phyloP scores from a whole-genome alignment of 1,140 invertebrate species.

The Lamellibrachia luymesi region DNA sequence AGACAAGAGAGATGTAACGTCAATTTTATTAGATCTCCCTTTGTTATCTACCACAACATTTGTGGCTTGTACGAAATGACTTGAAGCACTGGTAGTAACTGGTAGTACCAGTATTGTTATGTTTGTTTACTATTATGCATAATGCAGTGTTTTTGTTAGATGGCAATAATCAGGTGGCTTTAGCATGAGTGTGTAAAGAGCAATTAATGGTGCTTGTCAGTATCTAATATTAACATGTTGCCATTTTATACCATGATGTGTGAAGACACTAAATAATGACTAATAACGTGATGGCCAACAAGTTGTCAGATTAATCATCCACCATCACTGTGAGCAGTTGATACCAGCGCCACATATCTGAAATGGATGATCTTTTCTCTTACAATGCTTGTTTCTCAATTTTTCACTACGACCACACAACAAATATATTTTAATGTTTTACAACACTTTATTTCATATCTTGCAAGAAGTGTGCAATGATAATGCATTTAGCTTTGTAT shows the following conservation, averaged over 20 bases:
- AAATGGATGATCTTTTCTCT: neutral
- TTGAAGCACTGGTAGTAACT: neutral
- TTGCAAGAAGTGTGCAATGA: neutral
- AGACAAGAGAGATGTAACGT: neutral
- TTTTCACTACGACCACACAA: neutral
- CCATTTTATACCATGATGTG: neutral
- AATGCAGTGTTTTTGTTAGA: slow-evolving; percentile 1
- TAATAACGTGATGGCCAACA: neutral
- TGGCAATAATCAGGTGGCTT: neutral
- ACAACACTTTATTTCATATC: neutral
- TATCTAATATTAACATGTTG: neutral
- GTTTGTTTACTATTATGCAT: neutral
- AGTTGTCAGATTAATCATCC: neutral
- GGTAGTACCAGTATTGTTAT: neutral
- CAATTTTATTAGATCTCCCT: neutral
- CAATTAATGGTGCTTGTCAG: neutral
- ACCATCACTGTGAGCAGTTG: neutral
- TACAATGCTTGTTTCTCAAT: neutral
- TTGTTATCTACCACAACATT: neutral
- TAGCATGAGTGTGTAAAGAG: neutral
- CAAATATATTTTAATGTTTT: neutral
- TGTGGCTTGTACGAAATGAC: neutral
- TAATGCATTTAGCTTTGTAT: neutral
- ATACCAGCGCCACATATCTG: too few relatives aligned
- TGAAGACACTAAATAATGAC: neutral